Evolutionary conservation across 2,888 invertebrate species (phyloP).

Genomic region (Automeris io): DNA sequence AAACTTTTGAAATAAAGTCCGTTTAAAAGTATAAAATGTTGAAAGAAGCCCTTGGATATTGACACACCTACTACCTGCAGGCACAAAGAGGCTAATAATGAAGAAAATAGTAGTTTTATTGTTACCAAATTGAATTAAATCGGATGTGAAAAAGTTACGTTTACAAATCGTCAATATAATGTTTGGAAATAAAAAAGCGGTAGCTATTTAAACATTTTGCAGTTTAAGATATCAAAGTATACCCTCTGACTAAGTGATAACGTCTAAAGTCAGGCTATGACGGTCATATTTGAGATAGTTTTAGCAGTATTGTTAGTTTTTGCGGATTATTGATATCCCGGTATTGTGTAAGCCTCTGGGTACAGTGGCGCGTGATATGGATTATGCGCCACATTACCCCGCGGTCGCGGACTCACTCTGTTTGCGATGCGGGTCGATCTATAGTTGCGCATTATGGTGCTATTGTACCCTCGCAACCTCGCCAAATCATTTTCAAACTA

Average conservation of each 20-base stretch:
- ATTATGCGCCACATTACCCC: slow-evolving; percentile 67
- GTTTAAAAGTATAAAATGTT: not conserved
- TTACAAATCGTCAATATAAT: slow-evolving; percentile 35
- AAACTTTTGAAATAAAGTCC: slow-evolving; percentile 7
- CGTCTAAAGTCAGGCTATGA: slow-evolving; percentile 11
- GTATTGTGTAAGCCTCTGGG: slow-evolving; percentile 36
- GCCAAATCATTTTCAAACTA: too few species aligned
- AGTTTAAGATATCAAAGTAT: not conserved
- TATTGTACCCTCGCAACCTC: slow-evolving; percentile 17
- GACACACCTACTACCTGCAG: slow-evolving; percentile 20
- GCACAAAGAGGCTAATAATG: slow-evolving; percentile 27
- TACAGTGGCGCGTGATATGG: slow-evolving; percentile 61
- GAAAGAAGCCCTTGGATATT: not conserved
- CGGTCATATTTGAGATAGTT: slow-evolving; percentile 9
- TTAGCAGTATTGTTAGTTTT: slow-evolving; percentile 51
- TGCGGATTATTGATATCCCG: slow-evolving; percentile 57
- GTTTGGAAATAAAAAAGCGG: slow-evolving; percentile 20
- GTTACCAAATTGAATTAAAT: slow-evolving; percentile 68
- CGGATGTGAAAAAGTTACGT: slow-evolving; percentile 40
- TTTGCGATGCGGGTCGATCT: slow-evolving; percentile 45
- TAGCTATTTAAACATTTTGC: not conserved
- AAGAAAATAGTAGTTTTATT: slow-evolving; percentile 45
- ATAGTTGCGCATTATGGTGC: slow-evolving; percentile 62
- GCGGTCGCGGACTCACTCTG: slow-evolving; percentile 45
- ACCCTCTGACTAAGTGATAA: slow-evolving; percentile 8